Conservation (phyloP, 2,797 vertebrate species). For the Channallabes apus region DNA sequence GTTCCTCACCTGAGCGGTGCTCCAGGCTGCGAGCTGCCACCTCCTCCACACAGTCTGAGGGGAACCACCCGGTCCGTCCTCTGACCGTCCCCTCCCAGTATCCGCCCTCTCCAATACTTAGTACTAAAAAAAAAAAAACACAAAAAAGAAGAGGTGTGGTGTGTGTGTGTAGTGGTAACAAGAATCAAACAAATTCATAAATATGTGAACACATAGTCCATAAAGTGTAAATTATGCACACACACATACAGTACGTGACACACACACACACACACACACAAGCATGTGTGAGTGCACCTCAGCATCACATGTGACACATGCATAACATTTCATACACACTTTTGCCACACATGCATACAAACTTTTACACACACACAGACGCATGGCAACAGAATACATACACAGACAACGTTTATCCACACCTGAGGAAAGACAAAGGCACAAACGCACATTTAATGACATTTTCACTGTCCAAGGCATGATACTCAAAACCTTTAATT, state of each 20-base stretch:
- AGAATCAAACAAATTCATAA: constrained; percentile 36
- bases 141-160: constrained; percentile 29
- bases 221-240: neutral
- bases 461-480: neutral
- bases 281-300: constrained; percentile 8
- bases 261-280: constrained; percentile 30
- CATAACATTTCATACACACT: neutral
- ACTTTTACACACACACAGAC: constrained; percentile 45
- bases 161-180: constrained; percentile 43
- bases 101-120: constrained; percentile 90
- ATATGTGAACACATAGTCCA: constrained; percentile 7
- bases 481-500: neutral
- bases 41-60: constrained; percentile 91
- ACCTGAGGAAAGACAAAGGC: constrained; percentile 57
- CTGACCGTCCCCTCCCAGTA: constrained; percentile 94
- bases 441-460: constrained; percentile 41
- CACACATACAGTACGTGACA: neutral
- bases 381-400: constrained; percentile 53
- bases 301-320: constrained; percentile 4
- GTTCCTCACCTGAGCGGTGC: constrained; percentile 71
- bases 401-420: constrained; percentile 61
- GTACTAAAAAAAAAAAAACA: constrained; percentile 70
- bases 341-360: constrained; percentile 30
- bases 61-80: constrained; percentile 90
- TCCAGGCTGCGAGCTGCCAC: constrained; percentile 86